phyloP scores from a whole-genome alignment of 2,888 invertebrate species.

The Corythucha ciliata region DNA sequence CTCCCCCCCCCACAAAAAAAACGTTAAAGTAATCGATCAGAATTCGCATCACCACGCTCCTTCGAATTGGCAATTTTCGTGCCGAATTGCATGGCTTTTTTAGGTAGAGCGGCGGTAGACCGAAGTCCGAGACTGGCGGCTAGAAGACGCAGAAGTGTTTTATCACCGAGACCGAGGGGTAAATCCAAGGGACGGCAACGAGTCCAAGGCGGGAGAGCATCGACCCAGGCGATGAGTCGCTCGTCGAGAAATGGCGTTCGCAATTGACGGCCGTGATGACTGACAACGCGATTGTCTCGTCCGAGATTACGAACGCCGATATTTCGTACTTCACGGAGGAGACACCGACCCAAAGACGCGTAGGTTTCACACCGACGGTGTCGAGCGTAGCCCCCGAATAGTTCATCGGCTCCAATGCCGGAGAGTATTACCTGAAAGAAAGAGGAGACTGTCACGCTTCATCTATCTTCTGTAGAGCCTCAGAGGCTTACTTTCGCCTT shows the following conservation, averaged over 20 bases:
- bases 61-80: constrained; percentile 85
- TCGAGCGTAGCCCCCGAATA: constrained; percentile 87
- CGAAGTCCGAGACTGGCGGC: constrained; percentile 58
- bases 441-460: neutral
- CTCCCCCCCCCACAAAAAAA: no score
- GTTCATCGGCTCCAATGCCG: constrained; percentile 96
- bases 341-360: constrained; percentile 51
- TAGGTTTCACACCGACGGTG: constrained; percentile 62
- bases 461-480: neutral
- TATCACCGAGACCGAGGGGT: constrained; percentile 82
- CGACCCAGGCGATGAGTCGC: constrained; percentile 51
- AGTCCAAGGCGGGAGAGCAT: constrained; percentile 56
- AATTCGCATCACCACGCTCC: no score
- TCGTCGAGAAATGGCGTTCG: constrained; percentile 61
- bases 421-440: constrained; percentile 59
- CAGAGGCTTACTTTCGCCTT: constrained; percentile 50
- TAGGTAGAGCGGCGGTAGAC: constrained; percentile 60
- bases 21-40: no score
- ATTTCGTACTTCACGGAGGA: constrained; percentile 69
- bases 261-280: constrained; percentile 77
- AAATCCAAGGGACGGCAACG: constrained; percentile 51
- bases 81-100: constrained; percentile 95
- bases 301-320: constrained; percentile 87
- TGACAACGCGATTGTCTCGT: constrained; percentile 85
- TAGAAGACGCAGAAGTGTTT: constrained; percentile 68